Base-by-base conservation (phyloP, 2,113 vertebrate genomes). In the Nibea coibor region DNA sequence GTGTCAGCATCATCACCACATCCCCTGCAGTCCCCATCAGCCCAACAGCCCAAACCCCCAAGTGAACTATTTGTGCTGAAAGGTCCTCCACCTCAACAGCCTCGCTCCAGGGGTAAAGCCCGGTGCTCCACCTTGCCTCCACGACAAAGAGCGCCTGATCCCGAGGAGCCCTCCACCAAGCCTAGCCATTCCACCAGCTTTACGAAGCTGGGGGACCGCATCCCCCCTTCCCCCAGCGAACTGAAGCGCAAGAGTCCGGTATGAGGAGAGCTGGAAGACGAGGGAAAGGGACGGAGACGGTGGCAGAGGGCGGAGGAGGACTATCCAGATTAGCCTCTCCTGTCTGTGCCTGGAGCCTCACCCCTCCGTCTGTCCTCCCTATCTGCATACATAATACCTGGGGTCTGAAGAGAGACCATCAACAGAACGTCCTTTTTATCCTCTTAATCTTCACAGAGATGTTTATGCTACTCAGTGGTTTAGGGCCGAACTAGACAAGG, bases 141-240 rank as follows among this genome's bases (percentile, higher is more conserved):
- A 4, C 88, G 91, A 72, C 90, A 89, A 59, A 92, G 87, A 88
- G 82, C 67, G 15, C 81, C 89, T 0, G 84, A 75, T 53, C 45
- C 87, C 0, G 91, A 80, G 62, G 93, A 90, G 72, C 71, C 12
- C 26, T 20, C 81, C 35, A 64, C 71, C 80, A 93, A 88, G 80
- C 84, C 93, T 42, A 94, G 91, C 75, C 93, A 94, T 14, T 95
- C 93, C 45, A 91, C 90, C 81, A 95, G 91, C 88, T 94, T 94
- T n/a, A 85, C 91, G 26, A 84, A 92, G 73, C 87, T 93, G 80
- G 92, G 59, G 56, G 92, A 88, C 58, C 72, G 58, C 69, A 73
- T 89, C 31, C 91, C 93, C 2, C 91, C 92, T 35, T 93, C 92
- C 24, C 76, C 91, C 48, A 94, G 93, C 81, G 90, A 95, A 85